Evolutionary conservation across 2,113 vertebrate genomes (phyloP), one percentile per base, ranked within the genome.

Genomic region (Cavia porcellus): DNA sequence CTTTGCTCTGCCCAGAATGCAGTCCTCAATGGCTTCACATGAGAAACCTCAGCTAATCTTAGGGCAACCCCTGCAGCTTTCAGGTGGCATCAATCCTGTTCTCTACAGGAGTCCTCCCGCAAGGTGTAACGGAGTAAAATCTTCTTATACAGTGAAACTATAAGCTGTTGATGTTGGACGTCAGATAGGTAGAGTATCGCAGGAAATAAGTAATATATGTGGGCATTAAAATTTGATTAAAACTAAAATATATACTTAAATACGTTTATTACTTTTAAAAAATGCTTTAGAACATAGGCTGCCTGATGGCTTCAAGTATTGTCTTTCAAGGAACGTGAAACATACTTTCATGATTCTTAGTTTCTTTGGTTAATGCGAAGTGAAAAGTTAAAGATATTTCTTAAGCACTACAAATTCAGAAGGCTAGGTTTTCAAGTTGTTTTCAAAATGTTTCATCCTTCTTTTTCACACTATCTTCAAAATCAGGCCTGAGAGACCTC

Each of bases 321-420:
- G 5, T n/a, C 38, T 90, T 45, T 77, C 9, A 84, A 72, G 82
- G 6, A 88, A 94, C 47, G 11, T 86, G 55, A 28, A 93, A 42
- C n/a, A 52, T 32, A 83, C 4, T 20, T 15, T 83, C 7, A 80
- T 32, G 10, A 70, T n/a, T 94, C 72, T 81, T 61, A 74, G 45
- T 82, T 93, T 35, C 38, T 50, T 28, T 87, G 68, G 12, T 7
- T 35, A 80, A 45, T 4, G 1, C 55, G 42, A 77, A 75, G 12
- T 80, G 17, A 90, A 66, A 97, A 77, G 38, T 20, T 35, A 2
- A 86, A 22, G 45, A 3, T 15, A 68, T n/a, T 19, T 80, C 2
- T 86, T n/a, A 96, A 77, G 25, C 17, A 57, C 66, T 91, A n/a
- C 57, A 86, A 96, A 94, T 96, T 79, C 13, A 80, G 80, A 94